phyloP scores from a whole-genome alignment of 2,888 invertebrate genomes.

The Tachina lurida region DNA sequence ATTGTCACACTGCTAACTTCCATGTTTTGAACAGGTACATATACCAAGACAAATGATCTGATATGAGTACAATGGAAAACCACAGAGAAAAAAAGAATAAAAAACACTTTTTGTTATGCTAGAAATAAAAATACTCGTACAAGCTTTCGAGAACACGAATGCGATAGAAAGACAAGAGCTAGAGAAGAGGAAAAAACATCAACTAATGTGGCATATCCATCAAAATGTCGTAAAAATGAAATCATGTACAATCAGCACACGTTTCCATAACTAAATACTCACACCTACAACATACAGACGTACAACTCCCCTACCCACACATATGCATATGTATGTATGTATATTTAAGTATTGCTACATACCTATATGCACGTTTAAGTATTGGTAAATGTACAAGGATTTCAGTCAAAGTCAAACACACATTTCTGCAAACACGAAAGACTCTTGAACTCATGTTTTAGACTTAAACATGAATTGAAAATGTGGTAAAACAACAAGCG shows the following conservation, averaged over 20 bases:
- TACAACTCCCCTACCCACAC: not conserved
- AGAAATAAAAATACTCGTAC: conserved; percentile 8
- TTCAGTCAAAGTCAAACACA: not conserved
- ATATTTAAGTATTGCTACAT: too few relatives aligned
- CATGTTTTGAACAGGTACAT: conserved; percentile 1
- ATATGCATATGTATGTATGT: too few relatives aligned
- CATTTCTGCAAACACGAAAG: conserved; percentile 2
- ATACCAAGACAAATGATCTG: conserved; percentile 52
- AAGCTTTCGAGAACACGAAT: not conserved
- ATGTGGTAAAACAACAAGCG: conserved; percentile 67
- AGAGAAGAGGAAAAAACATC: too few relatives aligned
- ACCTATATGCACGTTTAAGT: not conserved
- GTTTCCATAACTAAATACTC: conserved; percentile 37
- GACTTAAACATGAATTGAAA: conserved; percentile 60
- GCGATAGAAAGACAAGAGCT: not conserved
- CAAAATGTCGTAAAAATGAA: conserved; percentile 70
- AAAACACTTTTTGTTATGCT: not conserved
- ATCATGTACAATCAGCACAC: conserved; percentile 64
- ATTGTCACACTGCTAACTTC: not conserved
- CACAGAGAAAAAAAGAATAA: not conserved
- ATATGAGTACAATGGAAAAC: conserved; percentile 30
- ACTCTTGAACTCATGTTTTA: conserved; percentile 48
- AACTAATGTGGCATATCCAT: conserved; percentile 68
- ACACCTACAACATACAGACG: not conserved
- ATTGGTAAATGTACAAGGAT: not conserved